phyloP scores from a whole-genome alignment of 2,797 vertebrate genomes.

The Pseudochirops corinnae region DNA sequence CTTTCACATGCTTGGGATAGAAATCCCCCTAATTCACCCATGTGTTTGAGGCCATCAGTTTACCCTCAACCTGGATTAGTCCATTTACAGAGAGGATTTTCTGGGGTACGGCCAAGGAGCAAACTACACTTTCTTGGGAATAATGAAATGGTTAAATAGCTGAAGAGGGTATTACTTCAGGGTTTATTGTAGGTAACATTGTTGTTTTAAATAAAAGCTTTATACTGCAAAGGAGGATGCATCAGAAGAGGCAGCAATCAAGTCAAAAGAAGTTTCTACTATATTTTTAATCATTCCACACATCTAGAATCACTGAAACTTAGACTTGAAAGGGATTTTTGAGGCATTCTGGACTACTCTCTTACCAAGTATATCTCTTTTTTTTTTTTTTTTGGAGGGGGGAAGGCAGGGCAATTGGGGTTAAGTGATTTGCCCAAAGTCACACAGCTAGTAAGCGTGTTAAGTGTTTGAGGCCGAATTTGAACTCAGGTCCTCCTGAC shows the following conservation, averaged over 20 bases:
- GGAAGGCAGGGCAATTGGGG: too few relatives aligned
- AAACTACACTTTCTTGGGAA: neutral
- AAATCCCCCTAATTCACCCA: neutral
- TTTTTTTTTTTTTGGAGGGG: too few relatives aligned
- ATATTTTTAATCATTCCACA: neutral
- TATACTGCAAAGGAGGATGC: neutral
- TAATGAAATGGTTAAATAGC: neutral
- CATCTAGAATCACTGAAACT: neutral
- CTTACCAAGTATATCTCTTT: neutral
- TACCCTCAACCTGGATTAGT: neutral
- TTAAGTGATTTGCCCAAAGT: too few relatives aligned
- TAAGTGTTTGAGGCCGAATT: too few relatives aligned
- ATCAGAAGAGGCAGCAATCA: neutral
- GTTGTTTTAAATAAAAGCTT: neutral
- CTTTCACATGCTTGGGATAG: neutral
- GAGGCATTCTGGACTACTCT: neutral
- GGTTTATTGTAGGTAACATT: neutral
- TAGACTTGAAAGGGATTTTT: neutral
- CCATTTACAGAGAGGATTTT: neutral
- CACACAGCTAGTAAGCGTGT: too few relatives aligned
- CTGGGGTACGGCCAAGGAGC: rapidly evolving
- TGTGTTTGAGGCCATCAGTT: neutral
- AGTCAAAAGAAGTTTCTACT: neutral
- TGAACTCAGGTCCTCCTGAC: too few relatives aligned
- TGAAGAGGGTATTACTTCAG: neutral